Evolutionary conservation across 2,888 invertebrate species (phyloP).

Genomic region (Drosophila vallismaia): DNA sequence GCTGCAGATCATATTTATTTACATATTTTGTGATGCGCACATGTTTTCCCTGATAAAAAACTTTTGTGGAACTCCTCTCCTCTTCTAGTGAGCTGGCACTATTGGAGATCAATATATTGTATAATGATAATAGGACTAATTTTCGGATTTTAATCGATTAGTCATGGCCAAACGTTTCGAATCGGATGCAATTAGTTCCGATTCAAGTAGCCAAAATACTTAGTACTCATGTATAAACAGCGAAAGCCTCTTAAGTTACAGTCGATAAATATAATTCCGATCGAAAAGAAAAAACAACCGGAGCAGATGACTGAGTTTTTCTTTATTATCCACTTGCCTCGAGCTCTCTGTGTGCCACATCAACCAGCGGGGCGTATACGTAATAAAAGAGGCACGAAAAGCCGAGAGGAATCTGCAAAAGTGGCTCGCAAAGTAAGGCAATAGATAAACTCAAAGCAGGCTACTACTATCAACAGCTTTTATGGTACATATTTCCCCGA

Average conservation of each 20-base stretch:
- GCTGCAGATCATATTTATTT: constrained; percentile 3
- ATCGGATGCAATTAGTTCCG: constrained; percentile 28
- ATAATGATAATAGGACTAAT: constrained; percentile 9
- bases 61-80: not conserved
- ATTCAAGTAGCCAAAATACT: constrained; percentile 7
- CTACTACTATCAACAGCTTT: constrained; percentile 29
- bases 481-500: constrained; percentile 27
- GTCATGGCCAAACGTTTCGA: constrained; percentile 19
- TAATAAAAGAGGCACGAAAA: constrained; percentile 45
- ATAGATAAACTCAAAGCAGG: constrained; percentile 44
- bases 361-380: constrained; percentile 60
- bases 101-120: not conserved
- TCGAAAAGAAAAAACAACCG: constrained; percentile 19
- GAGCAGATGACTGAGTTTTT: constrained; percentile 31
- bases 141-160: constrained; percentile 7
- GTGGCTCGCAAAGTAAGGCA: constrained; percentile 14
- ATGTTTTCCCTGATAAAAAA: not conserved
- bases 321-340: constrained; percentile 20
- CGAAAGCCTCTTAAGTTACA: not conserved
- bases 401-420: constrained; percentile 5
- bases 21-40: constrained; percentile 1
- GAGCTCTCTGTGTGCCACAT: constrained; percentile 44
- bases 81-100: not conserved
- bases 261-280: constrained; percentile 1
- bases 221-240: not conserved